Percentiles rank a stretch among this genome's conserved stretches.
Conservation (phyloP, 2,888 invertebrate genomes). For the Flabesymbios commensalis region DNA sequence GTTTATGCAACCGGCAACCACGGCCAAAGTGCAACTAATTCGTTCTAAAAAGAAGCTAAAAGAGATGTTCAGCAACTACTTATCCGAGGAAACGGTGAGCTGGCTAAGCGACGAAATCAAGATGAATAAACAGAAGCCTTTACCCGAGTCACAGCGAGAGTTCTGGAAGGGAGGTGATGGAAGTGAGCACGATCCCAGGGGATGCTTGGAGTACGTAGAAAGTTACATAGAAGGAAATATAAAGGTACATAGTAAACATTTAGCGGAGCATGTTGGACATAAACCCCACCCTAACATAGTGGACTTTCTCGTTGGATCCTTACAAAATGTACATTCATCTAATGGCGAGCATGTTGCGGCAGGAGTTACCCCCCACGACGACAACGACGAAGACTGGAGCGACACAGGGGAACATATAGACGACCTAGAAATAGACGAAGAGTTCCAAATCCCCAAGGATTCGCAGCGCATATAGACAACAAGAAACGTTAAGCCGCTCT, state of each 20-base stretch:
- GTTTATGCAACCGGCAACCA: conserved; percentile 51
- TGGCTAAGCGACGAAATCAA: conserved; percentile 55
- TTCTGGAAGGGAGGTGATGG: conserved; percentile 44
- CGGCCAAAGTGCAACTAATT: conserved; percentile 49
- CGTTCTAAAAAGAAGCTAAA: conserved; percentile 47
- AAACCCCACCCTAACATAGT: conserved; percentile 55
- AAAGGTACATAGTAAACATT: neutral
- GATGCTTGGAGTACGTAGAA: conserved; percentile 47
- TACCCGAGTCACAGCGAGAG: conserved; percentile 41
- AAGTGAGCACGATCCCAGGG: conserved; percentile 51
- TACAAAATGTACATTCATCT: conserved; percentile 17
- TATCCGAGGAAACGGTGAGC: conserved; percentile 46
- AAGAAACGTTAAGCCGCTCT: too few species aligned
- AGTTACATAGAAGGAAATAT: conserved; percentile 35
- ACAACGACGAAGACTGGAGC: conserved; percentile 19
- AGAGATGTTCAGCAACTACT: conserved; percentile 44
- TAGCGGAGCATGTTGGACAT: conserved; percentile 26
- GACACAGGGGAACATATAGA: conserved; percentile 7
- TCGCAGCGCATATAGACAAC: neutral
- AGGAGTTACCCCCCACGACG: conserved; percentile 4
- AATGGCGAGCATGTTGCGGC: conserved; percentile 18
- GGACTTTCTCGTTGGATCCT: conserved; percentile 36
- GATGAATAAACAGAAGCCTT: conserved; percentile 47
- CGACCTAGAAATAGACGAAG: conserved; percentile 32
- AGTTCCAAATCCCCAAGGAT: conserved; percentile 37